Percentiles rank a stretch among this genome's conserved stretches.
Conservation (phyloP, 2,888 invertebrate genomes). For the Drosophila rubida region DNA sequence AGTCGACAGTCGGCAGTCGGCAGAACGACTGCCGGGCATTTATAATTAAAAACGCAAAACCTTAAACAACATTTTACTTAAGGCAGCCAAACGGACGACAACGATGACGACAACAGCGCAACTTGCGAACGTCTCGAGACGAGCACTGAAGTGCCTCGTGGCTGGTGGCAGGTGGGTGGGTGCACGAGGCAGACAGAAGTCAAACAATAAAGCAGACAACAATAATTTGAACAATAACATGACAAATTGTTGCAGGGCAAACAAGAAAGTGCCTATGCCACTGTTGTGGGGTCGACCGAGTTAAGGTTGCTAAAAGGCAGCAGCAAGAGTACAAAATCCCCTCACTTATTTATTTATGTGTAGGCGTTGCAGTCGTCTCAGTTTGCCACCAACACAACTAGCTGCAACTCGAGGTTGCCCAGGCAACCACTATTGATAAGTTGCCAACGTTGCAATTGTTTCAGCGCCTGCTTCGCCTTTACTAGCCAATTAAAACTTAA, state of each 20-base stretch:
- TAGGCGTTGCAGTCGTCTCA: constrained; percentile 48
- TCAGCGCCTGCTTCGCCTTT: background rate
- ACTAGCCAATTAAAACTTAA: constrained; percentile 8
- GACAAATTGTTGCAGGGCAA: constrained; percentile 75
- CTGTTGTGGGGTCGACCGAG: constrained; percentile 11
- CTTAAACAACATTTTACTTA: constrained; percentile 70
- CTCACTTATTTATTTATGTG: constrained; percentile 57
- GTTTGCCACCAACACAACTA: constrained; percentile 47
- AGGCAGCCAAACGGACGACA: constrained; percentile 35
- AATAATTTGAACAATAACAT: constrained; percentile 78
- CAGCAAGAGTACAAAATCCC: constrained; percentile 36
- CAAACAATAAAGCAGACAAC: constrained; percentile 79
- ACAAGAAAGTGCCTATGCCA: constrained; percentile 35
- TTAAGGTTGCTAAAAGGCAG: background rate
- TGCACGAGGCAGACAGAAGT: constrained; percentile 69
- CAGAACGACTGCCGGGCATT: constrained; percentile 65
- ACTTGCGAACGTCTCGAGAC: constrained; percentile 27
- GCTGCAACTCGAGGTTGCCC: background rate
- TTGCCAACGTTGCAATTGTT: constrained; percentile 7
- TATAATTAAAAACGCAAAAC: constrained; percentile 76
- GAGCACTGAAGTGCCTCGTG: background rate
- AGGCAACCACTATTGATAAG: constrained; percentile 33
- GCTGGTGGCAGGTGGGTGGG: background rate
- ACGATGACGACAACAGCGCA: constrained; percentile 18
- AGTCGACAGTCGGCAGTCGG: constrained; percentile 14